Base-by-base conservation (phyloP, 2,888 invertebrate species). In the Choristoneura rosaceana region DNA sequence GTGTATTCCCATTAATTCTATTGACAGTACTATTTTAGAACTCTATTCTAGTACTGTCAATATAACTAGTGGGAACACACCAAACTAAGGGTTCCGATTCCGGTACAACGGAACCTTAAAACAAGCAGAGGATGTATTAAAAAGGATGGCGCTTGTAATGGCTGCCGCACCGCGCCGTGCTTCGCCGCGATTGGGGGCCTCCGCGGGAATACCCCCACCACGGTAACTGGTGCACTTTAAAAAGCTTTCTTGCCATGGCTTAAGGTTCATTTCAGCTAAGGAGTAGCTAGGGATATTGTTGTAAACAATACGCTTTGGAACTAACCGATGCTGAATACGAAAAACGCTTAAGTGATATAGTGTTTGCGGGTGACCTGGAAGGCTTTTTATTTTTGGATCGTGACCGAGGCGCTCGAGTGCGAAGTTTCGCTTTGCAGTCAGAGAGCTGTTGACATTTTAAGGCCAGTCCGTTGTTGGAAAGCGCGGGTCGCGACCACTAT, bases 81-180 rank as follows among this genome's bases (percentile, higher is more conserved):
- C n/a, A n/a, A n/a, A n/a, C n/a, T 0, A 34, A 38, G 38, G 7
- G 38, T 38, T 38, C 38, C 7, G 4, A 5, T 38, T 38, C 38
- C 7, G 38, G 0, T 5, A 5, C 4, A 7, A 38, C 38, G 38
- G 38, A 38, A 38, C 38, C 38, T 7, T 38, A 38, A 4, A 38
- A 38, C 7, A 90, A 86, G 82, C 83, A 80, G 79, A 78, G 82
- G 78, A 80, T 80, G 82, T 87, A 89, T 90, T 88, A 90, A 87
- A 88, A 90, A 87, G 82, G 84, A 89, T 87, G 84, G 84, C 82
- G 78, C 81, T 75, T 80, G 84, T 83, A 85, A 84, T 81, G 80
- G 82, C 80, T 79, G 78, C 78, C 80, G 82, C 66, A 77, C 38
- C 7, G 70, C 68, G 74, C 76, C 78, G 73, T 80, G 74, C 76